Conservation (phyloP, 2,888 invertebrate genomes). For the Penaeus monodon region DNA sequence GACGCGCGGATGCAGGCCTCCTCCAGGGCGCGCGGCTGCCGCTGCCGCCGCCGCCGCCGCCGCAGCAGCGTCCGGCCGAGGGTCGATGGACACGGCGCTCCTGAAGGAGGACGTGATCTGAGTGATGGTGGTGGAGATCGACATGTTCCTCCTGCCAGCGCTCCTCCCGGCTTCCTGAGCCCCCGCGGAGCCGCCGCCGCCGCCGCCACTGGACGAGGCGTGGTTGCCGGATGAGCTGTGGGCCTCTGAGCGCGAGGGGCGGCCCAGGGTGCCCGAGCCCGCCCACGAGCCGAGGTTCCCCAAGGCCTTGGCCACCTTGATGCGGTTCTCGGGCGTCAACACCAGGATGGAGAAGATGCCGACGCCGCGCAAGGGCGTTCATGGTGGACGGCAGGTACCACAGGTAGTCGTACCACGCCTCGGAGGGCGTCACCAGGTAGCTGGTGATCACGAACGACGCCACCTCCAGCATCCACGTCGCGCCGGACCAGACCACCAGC, state of each 20-base stretch:
- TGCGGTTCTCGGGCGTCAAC: constrained; percentile 51
- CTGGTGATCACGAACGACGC: constrained; percentile 43
- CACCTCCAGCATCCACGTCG: constrained; percentile 62
- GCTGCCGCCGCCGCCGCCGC: background rate
- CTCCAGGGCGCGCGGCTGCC: background rate
- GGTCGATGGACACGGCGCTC: constrained; percentile 36
- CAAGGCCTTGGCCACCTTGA: constrained; percentile 22
- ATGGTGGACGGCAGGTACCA: constrained; percentile 61
- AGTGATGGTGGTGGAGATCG: constrained; percentile 61
- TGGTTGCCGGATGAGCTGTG: constrained; percentile 11
- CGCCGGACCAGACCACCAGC: constrained; percentile 63
- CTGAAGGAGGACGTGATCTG: constrained; percentile 42
- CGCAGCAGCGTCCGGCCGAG: constrained; percentile 16
- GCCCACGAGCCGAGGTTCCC: background rate
- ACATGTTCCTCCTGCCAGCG: constrained; percentile 37
- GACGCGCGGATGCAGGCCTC: constrained; percentile 26
- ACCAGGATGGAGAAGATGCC: constrained; percentile 62
- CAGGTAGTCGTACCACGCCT: constrained; percentile 62
- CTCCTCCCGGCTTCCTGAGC: constrained; percentile 11
- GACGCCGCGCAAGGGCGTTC: constrained; percentile 59
- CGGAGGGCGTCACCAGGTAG: constrained; percentile 48
- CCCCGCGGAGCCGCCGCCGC: constrained; percentile 1
- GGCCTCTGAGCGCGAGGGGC: background rate
- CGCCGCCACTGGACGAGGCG: constrained; percentile 10
- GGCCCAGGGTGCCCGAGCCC: background rate